Base-by-base conservation (phyloP, 1,140 invertebrate species). In the Lepidostoma basale region DNA sequence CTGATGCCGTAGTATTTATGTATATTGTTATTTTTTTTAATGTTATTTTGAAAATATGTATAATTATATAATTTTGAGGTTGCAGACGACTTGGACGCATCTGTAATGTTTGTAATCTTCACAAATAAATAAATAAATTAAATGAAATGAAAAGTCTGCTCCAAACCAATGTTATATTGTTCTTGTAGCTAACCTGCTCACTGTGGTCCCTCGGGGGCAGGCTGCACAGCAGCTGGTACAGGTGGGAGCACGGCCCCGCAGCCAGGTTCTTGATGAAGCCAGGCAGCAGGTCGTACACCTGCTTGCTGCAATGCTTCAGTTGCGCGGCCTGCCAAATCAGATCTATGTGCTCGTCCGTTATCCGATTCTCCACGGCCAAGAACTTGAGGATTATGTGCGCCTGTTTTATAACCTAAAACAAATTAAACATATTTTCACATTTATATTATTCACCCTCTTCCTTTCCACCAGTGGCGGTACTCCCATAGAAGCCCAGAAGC, bases 321-420 rank as follows among this genome's bases (percentile, higher is more conserved):
- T 97, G 95, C 3, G 94, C 93, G 6, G 95, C 93, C 75, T 91
- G 89, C 95, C 95, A 98, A 44, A 98, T 95, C 23, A 92, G 88
- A 77, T 97, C 94, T 68, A 98, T 90, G 75, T 98, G 94, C 67
- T 95, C 93, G 45, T 93, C 90, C 0, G 92, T 95, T 14, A 98
- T 91, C 63, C 93, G 88, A 33, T 92, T 91, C 78, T 97, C 94
- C 79, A 95, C 91, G 0, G 95, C 95, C 20, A 98, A 81, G 77
- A 97, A 96, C 76, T 94, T 96, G 9, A 97, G 81, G 47, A 97
- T 91, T 70, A 96, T 91, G 77, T 97, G 95, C 73, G 94, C 95
- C 75, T 97, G 95, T 79, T 98, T 98, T 26, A 98, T 94, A 12
- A 95, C 90, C 89, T 91, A 52, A 76, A 74, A 62, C 8, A n/a